Base-by-base conservation (phyloP, 2,113 vertebrate species). In the Callipepla californica region DNA sequence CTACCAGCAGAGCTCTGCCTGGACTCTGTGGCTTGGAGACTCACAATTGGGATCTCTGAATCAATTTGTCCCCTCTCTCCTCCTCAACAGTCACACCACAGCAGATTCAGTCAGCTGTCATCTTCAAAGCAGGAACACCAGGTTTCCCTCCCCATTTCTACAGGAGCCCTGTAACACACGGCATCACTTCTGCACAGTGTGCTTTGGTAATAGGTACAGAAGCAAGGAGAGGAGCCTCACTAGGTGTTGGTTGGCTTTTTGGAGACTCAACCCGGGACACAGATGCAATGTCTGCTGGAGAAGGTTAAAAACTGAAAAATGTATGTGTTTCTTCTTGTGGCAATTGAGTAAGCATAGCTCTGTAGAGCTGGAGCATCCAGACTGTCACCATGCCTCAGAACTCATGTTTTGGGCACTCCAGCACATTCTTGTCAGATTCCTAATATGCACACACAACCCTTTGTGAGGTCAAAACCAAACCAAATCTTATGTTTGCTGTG, bases 31-130 rank as follows among this genome's bases (percentile, higher is more conserved):
- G 18, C 14, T 28, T 38, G 7, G 44, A 61, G 85, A 76, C 8
- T 19, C 1, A 1, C 11, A 30, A 0, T 45, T 5, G 32, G 50
- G 48, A 8, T 38, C 25, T 53, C 10, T 0, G 48, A 69, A 7
- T 4, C 45, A 70, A n/a, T 1, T 22, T 16, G 10, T 0, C 8
- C 14, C 21, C 38, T 21, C 30, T 34, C 16, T 55, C 30, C 38
- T 63, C 40, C 58, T 30, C 51, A 51, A 28, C 14, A 7, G 18
- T 45, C 50, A 6, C 20, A 11, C n/a, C 3, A 4, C 0, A 2
- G 36, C 34, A 48, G 23, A 40, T 30, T 63, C 74, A 42, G 1
- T 5, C 76, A 70, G 22, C 32, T 40, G 30, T 18, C 51, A 8
- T 2, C 28, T 32, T 58, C 25, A 38, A 55, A 77, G 38, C 42